A percentile compares a stretch with the other conserved stretches of the same genome.
phyloP scores from a whole-genome alignment of 2,888 invertebrate species.

The Pemphredon lugubris region DNA sequence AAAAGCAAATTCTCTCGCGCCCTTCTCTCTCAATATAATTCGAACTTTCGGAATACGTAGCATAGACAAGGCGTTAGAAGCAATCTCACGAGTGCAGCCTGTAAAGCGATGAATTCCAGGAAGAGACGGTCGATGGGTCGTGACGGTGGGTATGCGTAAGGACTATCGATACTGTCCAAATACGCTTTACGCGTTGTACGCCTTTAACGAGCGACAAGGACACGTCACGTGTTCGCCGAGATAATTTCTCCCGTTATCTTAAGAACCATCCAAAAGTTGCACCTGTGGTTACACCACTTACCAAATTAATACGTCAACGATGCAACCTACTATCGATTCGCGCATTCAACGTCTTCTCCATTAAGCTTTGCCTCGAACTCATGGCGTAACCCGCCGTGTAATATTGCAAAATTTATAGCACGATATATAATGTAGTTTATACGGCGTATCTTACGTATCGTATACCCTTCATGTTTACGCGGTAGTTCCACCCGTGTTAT shows the following conservation, averaged over 20 bases:
- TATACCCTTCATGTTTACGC: neutral
- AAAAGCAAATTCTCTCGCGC: slow-evolving; percentile 30
- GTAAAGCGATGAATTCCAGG: slow-evolving; percentile 21
- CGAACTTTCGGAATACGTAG: slow-evolving; percentile 30
- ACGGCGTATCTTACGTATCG: slow-evolving; percentile 5
- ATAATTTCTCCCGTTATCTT: slow-evolving; percentile 30
- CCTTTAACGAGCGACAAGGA: neutral
- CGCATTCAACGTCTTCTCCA: slow-evolving; percentile 30
- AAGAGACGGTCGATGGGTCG: slow-evolving; percentile 3
- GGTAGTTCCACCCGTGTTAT: neutral
- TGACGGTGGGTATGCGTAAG: neutral
- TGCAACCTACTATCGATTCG: slow-evolving; percentile 34
- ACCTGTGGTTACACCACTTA: slow-evolving; percentile 30
- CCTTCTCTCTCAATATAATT: slow-evolving; percentile 18
- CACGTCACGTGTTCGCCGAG: slow-evolving; percentile 11
- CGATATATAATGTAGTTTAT: slow-evolving; percentile 5
- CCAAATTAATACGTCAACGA: slow-evolving; percentile 53
- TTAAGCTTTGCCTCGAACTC: slow-evolving; percentile 39
- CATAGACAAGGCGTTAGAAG: slow-evolving; percentile 11
- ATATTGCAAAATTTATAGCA: slow-evolving; percentile 36
- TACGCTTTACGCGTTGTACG: neutral
- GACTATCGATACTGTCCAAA: neutral
- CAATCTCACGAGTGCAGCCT: slow-evolving; percentile 23
- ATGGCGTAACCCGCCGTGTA: slow-evolving; percentile 7
- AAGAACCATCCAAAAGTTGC: slow-evolving; percentile 46